Percentiles rank a stretch among this genome's conserved stretches.
Evolutionary conservation across 1,140 invertebrate genomes (phyloP).

Genomic region (Neuroterus valhalla): DNA sequence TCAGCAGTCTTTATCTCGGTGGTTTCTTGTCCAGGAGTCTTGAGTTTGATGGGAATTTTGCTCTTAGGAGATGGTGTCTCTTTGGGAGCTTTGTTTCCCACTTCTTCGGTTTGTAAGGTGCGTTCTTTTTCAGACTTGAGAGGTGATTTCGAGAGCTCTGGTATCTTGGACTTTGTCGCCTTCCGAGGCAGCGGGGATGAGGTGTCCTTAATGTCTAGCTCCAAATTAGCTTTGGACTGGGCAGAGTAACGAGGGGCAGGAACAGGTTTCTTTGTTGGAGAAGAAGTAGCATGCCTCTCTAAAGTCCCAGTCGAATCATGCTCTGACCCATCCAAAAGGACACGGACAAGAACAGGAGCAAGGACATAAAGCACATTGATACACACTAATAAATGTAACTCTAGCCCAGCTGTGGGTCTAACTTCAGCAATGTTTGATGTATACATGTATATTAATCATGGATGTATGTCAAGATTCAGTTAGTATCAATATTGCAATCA

Average conservation of each 20-base stretch:
- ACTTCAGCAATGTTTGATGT: constrained; percentile 49
- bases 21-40: constrained; percentile 33
- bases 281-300: constrained; percentile 74
- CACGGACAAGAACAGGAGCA: constrained; percentile 74
- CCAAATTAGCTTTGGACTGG: constrained; percentile 67
- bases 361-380: constrained; percentile 76
- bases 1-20: constrained; percentile 28
- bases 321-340: constrained; percentile 75
- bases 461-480: constrained; percentile 56
- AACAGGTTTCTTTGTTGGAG: constrained; percentile 72
- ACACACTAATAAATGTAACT: constrained; percentile 72
- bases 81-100: constrained; percentile 35
- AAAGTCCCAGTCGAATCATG: constrained; percentile 75
- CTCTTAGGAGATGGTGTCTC: constrained; percentile 59
- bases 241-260: constrained; percentile 68
- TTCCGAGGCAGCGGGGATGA: constrained; percentile 42
- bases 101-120: constrained; percentile 37
- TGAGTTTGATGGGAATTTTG: constrained; percentile 72
- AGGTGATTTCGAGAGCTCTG: constrained; percentile 47
- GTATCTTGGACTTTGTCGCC: constrained; percentile 49
- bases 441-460: constrained; percentile 40
- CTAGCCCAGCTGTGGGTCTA: constrained; percentile 68
- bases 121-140: constrained; percentile 31
- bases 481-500: constrained; percentile 68
- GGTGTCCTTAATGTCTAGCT: constrained; percentile 63